Base-by-base conservation (phyloP, 2,797 vertebrate species). In the Xyrichtys novacula region DNA sequence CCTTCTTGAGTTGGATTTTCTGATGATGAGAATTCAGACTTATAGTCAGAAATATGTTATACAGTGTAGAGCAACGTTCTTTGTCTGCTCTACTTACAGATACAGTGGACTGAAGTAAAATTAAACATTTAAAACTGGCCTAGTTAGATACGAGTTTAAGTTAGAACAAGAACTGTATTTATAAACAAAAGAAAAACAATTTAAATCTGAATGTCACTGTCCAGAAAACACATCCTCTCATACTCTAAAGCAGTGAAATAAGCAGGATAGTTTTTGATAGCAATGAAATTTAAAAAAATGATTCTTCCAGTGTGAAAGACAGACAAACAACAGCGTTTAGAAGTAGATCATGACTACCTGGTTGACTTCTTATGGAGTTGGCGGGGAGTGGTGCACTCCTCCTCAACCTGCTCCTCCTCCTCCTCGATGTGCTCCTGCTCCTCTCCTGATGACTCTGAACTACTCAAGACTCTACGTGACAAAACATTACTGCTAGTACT, bases 321-420 rank as follows among this genome's bases (percentile, higher is more conserved):
- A 8, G 2, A 3, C 3, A 31, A n/a, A n/a, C n/a, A n/a, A n/a
- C n/a, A n/a, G n/a, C n/a, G 11, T 20, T 20, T 0, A 25, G 17
- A 36, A 14, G 19, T 22, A 6, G 0, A 46, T 73, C 34, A 26
- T 5, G 22, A 68, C 62, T 62, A 49, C 8, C 1, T 20, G 25
- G 36, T 57, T 23, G 55, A 25, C 12, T 47, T 57, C 5, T 74
- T 59, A 1, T 40, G 32, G 6, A 3, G 26, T 17, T 54, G 62
- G 23, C 25, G 10, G 10, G 57, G n/a, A 0, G 57, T 22, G 10
- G 80, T 71, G 7, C 86, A 80, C 10, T 81, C 72, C 9, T 87
- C 79, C 9, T 75, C 77, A 26, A 3, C 14, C 25, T n/a, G n/a
- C n/a, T 81, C 72, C 9, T 87, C 80, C 10, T 81, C 72, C 9